Base-by-base conservation (phyloP, 2,797 vertebrate species). In the Phrynocephalus guinanensis region DNA sequence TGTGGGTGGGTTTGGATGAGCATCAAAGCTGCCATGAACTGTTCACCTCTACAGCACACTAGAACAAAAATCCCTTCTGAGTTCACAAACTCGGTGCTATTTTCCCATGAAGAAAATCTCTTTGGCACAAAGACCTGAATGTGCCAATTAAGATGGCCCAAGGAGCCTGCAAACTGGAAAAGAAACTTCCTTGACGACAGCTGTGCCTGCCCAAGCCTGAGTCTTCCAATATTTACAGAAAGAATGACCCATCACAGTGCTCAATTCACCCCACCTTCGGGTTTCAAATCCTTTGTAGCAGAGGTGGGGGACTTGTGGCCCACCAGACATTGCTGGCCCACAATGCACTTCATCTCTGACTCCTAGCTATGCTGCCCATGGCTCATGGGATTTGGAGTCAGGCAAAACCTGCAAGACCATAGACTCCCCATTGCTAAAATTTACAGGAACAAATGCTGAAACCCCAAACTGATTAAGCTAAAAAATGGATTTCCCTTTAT, bases 11-110 rank as follows among this genome's bases (percentile, higher is more conserved):
- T 95, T 93, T 94, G 92, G 88, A 93, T 91, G 87, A 90, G 84
- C 89, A 90, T 94, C 94, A 94, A 95, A 95, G 92, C 92, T 89
- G 28, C 91, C 88, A 88, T 95, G 94, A 95, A 95, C 94, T 95
- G 92, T 95, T 95, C 93, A 94, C 94, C 93, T 95, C 94, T 82
- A 71, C 78, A 88, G 91, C 89, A 92, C 92, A 79, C 92, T 75
- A 90, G 80, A 90, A 90, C 87, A 95, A 95, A 95, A 95, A 94
- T 95, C 66, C 88, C 76, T 72, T 92, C 89, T 88, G 94, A 93
- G 91, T 94, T 93, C 92, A 91, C 93, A 93, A 91, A 89, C 60
- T 87, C 88, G 91, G 91, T 88, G 11, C 82, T 91, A 70, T 88
- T 95, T 94, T 95, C 93, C 93, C 93, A 93, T 87, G 91, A 94